Percentiles rank a stretch among this genome's conserved stretches.
These are phyloP conservation scores for Papilio machaon DNA, from an alignment of 1,140 invertebrate genomes.

Conservation along the genomic window DNA sequence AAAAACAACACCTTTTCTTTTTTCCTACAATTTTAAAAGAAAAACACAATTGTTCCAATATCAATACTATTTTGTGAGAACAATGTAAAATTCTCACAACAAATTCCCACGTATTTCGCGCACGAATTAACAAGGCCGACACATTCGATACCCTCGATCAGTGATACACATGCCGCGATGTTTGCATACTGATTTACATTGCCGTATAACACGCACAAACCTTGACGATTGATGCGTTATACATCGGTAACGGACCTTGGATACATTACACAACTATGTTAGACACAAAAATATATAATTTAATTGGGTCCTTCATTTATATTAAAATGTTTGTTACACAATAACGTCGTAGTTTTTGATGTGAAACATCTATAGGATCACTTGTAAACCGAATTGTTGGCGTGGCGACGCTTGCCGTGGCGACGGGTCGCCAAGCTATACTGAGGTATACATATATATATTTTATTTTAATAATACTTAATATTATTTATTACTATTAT, in stretches of 20 bases:
- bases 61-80: not conserved
- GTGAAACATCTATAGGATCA: too few relatives aligned
- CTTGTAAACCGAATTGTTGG: too few relatives aligned
- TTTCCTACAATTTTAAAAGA: not conserved
- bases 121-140: conserved; percentile 23
- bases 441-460: too few relatives aligned
- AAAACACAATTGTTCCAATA: not conserved
- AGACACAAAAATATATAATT: not conserved
- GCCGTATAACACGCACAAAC: not conserved
- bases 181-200: conserved; percentile 22
- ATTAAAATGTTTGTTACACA: too few relatives aligned
- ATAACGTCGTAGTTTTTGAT: too few relatives aligned
- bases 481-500: too few relatives aligned
- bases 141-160: conserved; percentile 15
- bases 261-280: not conserved
- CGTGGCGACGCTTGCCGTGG: too few relatives aligned
- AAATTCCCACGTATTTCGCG: conserved; percentile 17
- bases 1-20: not conserved
- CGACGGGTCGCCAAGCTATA: too few relatives aligned
- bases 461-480: too few relatives aligned
- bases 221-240: not conserved
- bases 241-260: not conserved
- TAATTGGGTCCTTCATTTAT: not conserved
- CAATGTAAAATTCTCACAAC: conserved; percentile 1
- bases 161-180: not conserved